Evolutionary conservation across 2,113 vertebrate genomes (phyloP).

Genomic region (Chaetura pelagica): DNA sequence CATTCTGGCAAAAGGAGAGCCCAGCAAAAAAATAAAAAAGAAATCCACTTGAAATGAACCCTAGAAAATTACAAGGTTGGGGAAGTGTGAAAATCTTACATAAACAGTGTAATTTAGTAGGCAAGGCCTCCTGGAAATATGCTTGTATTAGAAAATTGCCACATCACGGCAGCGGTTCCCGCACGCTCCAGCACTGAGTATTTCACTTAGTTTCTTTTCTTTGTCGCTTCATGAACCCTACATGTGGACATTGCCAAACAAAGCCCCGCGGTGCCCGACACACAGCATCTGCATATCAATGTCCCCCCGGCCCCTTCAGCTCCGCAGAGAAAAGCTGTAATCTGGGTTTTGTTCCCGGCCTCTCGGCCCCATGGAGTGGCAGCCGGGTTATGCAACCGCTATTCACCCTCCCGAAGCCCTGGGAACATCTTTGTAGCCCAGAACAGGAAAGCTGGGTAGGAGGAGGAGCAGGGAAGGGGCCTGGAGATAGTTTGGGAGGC

Average conservation of each 20-base stretch:
- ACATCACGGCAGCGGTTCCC: background rate
- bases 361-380: background rate
- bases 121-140: background rate
- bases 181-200: background rate
- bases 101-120: background rate
- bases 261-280: background rate
- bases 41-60: background rate
- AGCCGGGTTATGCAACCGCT: background rate
- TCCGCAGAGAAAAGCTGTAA: background rate
- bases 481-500: background rate
- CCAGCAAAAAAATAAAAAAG: background rate
- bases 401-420: background rate
- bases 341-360: conserved; percentile 12
- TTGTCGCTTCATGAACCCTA: background rate
- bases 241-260: background rate
- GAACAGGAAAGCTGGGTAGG: background rate
- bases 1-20: background rate
- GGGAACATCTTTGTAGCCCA: conserved; percentile 8
- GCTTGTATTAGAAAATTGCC: background rate
- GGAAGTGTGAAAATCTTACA: background rate
- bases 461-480: background rate
- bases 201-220: background rate
- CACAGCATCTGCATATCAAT: conserved; percentile 40
- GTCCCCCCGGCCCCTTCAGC: background rate
- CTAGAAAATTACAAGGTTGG: background rate